Conservation (phyloP, 2,113 vertebrate genomes). For the Puntigrus tetrazona region DNA sequence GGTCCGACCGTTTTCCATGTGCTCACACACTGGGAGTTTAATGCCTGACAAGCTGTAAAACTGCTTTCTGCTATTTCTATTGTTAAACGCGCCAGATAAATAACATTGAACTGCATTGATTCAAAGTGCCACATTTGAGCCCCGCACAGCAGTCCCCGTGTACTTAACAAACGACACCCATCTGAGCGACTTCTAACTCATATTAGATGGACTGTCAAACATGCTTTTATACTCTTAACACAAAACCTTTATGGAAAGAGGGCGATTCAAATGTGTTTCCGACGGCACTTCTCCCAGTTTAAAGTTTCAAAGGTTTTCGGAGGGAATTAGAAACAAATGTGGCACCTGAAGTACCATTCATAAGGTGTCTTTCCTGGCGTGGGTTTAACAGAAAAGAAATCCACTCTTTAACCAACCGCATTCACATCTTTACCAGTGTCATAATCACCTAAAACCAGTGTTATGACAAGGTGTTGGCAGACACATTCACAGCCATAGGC, state of each 20-base stretch:
- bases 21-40: not conserved
- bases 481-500: not conserved
- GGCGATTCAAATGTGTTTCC: constrained; percentile 6
- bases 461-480: not conserved
- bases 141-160: not conserved
- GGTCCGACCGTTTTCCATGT: not conserved
- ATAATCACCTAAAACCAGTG: not conserved
- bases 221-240: not conserved
- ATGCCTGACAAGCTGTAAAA: not conserved
- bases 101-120: not conserved
- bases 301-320: not conserved
- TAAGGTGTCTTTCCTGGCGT: constrained; percentile 16
- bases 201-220: not conserved
- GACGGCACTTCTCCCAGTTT: not conserved
- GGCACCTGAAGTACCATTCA: not conserved
- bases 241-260: not conserved
- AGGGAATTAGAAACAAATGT: constrained; percentile 32
- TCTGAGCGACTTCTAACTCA: not conserved
- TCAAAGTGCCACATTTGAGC: not conserved
- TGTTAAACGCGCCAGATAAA: not conserved
- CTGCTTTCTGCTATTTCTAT: not conserved
- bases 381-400: not conserved
- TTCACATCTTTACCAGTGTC: constrained; percentile 1
- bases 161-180: not conserved
- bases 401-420: not conserved